Percentiles rank a stretch among this genome's conserved stretches.
Conservation (phyloP, 2,888 invertebrate species). For the Orthonevra nobilis region DNA sequence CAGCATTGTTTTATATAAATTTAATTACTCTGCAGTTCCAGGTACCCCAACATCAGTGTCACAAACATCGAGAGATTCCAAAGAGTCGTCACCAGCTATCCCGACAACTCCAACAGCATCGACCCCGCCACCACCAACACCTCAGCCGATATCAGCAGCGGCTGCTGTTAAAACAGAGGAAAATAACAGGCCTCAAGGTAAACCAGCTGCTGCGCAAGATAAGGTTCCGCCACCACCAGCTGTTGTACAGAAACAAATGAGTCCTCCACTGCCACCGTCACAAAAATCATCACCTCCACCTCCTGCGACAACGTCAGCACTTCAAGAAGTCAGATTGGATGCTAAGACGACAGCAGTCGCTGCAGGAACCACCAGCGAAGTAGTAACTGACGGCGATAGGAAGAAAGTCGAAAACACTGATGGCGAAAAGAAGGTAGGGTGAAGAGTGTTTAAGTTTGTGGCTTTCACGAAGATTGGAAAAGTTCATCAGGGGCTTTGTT, state of each 20-base stretch:
- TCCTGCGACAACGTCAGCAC: no score
- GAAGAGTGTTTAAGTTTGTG: neutral
- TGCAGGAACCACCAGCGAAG: conserved; percentile 26
- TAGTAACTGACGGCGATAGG: conserved; percentile 51
- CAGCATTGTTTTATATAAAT: conserved; percentile 6
- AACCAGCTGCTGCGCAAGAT: conserved; percentile 51
- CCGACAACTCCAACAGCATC: conserved; percentile 72
- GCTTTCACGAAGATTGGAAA: neutral
- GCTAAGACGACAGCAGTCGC: conserved; percentile 58
- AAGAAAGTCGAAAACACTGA: conserved; percentile 74
- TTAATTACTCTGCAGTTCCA: conserved; percentile 75
- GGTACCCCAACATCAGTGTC: conserved; percentile 80
- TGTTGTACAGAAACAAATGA: conserved; percentile 70
- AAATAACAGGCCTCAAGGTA: conserved; percentile 58
- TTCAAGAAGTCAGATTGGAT: conserved; percentile 45
- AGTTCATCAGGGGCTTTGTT: no score
- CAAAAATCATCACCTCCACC: conserved; percentile 60
- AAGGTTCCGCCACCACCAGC: conserved; percentile 70
- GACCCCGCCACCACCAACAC: conserved; percentile 62
- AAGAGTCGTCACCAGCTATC: conserved; percentile 74
- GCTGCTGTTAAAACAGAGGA: conserved; percentile 77
- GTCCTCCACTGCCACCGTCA: conserved; percentile 57
- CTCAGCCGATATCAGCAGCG: conserved; percentile 72
- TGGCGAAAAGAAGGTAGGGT: conserved; percentile 78
- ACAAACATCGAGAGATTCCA: conserved; percentile 77